Percentiles rank a stretch among this genome's conserved stretches.
Conservation (phyloP, 2,797 vertebrate species). For the Tenualosa thibaudeaui region DNA sequence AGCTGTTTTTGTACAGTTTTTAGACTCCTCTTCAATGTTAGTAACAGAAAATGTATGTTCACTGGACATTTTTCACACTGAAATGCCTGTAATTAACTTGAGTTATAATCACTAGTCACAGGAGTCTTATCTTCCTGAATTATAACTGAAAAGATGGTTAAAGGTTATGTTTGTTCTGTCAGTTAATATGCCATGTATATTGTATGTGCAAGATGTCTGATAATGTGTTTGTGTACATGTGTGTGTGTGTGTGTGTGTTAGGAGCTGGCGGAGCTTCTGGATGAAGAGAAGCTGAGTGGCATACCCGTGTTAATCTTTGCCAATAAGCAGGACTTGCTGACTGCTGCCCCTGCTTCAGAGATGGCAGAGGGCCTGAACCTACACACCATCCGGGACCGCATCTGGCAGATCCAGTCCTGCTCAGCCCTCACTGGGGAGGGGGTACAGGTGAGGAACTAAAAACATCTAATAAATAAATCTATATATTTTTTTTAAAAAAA, state of each 20-base stretch:
- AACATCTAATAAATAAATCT: too few relatives aligned
- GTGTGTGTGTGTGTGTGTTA: slow-evolving; percentile 54
- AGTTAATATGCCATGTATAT: background rate
- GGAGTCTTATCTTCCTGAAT: background rate
- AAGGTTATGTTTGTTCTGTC: background rate
- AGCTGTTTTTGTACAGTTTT: too few relatives aligned
- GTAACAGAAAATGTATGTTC: background rate
- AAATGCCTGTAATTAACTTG: background rate
- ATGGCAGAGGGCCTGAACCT: slow-evolving; percentile 97
- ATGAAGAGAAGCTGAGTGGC: slow-evolving; percentile 95
- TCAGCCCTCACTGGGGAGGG: slow-evolving; percentile 96
- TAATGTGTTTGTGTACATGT: background rate
- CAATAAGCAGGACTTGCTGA: slow-evolving; percentile 98
- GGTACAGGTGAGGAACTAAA: slow-evolving; percentile 88
- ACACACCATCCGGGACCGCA: slow-evolving; percentile 95
- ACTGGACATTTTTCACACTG: background rate
- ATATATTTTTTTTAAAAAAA: too few relatives aligned
- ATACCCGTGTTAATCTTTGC: slow-evolving; percentile 96
- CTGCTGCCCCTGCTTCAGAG: slow-evolving; percentile 93
- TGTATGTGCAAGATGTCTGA: too few relatives aligned
- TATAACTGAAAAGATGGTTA: background rate
- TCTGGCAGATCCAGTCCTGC: slow-evolving; percentile 99
- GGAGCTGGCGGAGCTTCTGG: slow-evolving; percentile 95
- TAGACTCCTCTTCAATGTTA: background rate
- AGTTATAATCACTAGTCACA: background rate